Conservation (phyloP, 1,140 invertebrate genomes). For the Trichogramma pretiosum region DNA sequence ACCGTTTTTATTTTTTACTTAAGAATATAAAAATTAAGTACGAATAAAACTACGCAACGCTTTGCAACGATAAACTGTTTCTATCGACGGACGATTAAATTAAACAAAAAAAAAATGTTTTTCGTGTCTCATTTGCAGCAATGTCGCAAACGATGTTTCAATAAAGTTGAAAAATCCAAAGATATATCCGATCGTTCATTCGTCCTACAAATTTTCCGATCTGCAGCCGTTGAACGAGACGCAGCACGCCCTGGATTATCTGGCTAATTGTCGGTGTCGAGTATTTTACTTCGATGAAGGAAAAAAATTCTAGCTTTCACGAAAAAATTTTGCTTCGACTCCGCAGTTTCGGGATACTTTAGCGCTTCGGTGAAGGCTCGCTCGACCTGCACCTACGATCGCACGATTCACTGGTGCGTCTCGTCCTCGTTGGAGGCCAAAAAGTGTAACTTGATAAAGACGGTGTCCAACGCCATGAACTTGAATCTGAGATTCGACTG, state of each 20-base stretch:
- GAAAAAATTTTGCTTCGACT: not conserved
- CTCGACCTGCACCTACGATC: slow-evolving; percentile 54
- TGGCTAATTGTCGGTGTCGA: slow-evolving; percentile 4
- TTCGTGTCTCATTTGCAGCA: no score
- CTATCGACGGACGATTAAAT: no score
- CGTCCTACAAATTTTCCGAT: slow-evolving; percentile 2
- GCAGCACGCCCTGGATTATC: slow-evolving; percentile 15
- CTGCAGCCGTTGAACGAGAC: not conserved
- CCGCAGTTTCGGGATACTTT: slow-evolving; percentile 27
- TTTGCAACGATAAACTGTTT: no score
- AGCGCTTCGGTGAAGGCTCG: slow-evolving; percentile 56
- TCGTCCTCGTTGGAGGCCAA: slow-evolving; percentile 54
- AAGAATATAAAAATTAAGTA: no score
- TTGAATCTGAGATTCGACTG: slow-evolving; percentile 66
- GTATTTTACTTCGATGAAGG: not conserved
- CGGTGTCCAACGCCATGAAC: slow-evolving; percentile 59
- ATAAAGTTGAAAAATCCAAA: not conserved
- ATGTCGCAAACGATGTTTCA: not conserved
- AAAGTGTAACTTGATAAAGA: slow-evolving; percentile 66
- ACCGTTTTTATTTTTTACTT: no score
- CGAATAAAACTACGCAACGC: no score
- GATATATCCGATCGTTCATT: not conserved
- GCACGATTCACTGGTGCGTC: slow-evolving; percentile 42
- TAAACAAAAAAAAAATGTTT: not conserved
- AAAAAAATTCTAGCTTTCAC: not conserved